These are phyloP conservation scores for Ptilorrhoa leucosticta DNA, from an alignment of 2,113 vertebrate species.

Conservation along the genomic window DNA sequence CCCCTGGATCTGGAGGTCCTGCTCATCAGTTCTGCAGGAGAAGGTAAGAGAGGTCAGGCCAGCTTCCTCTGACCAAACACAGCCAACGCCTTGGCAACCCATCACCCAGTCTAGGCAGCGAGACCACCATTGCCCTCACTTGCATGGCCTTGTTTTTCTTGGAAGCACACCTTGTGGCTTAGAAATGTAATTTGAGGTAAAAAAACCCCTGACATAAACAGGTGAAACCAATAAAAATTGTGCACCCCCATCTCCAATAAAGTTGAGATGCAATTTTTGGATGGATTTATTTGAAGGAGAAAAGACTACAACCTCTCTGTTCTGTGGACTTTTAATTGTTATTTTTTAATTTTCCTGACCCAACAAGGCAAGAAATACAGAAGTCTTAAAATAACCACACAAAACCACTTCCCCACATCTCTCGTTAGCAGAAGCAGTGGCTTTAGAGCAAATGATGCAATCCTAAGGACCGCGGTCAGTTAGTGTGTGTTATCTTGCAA, in stretches of 20 bases:
- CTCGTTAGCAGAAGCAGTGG: not conserved
- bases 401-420: not conserved
- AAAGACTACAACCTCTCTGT: not conserved
- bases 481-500: fast-evolving
- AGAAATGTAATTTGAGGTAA: not conserved
- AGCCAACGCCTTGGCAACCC: fast-evolving
- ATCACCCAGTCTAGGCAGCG: not conserved
- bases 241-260: not conserved
- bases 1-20: conserved; percentile 78
- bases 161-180: not conserved
- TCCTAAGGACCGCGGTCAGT: fast-evolving
- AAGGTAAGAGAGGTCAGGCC: not conserved
- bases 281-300: not conserved
- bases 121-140: not conserved
- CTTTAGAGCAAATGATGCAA: not conserved
- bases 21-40: conserved; percentile 72
- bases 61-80: not conserved
- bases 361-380: not conserved
- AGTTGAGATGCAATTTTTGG: not conserved
- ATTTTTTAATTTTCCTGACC: not conserved
- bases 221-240: not conserved
- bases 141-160: not conserved
- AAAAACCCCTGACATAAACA: not conserved
- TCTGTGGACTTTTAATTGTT: not conserved
- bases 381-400: not conserved